Evolutionary conservation across 2,113 vertebrate species (phyloP), one percentile per base, ranked within the genome.

Genomic region (Phainopepla nitens): DNA sequence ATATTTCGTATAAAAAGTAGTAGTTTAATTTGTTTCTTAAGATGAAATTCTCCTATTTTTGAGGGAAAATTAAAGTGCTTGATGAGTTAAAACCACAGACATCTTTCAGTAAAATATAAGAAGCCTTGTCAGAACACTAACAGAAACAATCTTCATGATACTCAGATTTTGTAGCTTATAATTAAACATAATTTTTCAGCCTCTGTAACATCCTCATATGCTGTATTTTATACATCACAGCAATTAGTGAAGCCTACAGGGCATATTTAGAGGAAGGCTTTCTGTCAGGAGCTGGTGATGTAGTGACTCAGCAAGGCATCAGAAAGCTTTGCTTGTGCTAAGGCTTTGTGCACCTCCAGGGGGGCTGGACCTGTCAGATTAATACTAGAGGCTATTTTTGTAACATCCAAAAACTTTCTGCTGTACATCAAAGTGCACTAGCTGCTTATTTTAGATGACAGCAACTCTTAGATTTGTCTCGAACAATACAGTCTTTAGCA

Each of bases 271-370:
- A 82, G 3, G 35, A 70, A 81, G 36, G 35, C 57, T 93, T 82
- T 90, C 61, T 87, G 69, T 88, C 75, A 87, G 71, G 54, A 93
- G 29, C 58, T 88, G 87, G 29, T 87, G 91, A 78, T 73, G 56
- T 69, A 71, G 76, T 91, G 96, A 96, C 94, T 95, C 94, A 95
- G 96, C 72, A 92, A 92, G 80, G 65, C 90, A 93, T 79, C 68
- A 87, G 83, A 89, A 88, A 71, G 64, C 45, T 60, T 44, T 89
- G 86, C 64, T 19, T 61, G 56, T 25, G 69, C 68, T 79, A n/a
- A 83, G 60, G 60, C 73, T 96, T 84, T 95, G n/a, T 58, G 82
- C 58, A 68, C 39, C 60, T 77, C 68, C 31, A 29, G 22, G 36
- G 71, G 86, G 58, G 76, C 68, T 42, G 62, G 88, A 87, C 47